A percentile compares a stretch with the other conserved stretches of the same genome.
Conservation (phyloP, 2,113 vertebrate genomes). For the Scomber scombrus region DNA sequence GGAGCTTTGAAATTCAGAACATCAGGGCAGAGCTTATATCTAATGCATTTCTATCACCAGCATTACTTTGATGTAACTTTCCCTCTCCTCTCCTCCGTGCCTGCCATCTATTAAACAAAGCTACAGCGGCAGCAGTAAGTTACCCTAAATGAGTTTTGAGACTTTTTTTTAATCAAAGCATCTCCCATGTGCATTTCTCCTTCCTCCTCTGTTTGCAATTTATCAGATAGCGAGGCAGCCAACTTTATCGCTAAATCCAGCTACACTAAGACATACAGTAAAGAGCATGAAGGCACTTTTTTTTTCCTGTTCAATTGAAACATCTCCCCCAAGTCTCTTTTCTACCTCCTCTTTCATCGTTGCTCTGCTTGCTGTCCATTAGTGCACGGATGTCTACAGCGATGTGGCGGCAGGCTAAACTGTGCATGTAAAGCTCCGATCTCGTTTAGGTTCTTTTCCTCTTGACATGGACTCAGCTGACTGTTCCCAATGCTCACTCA, state of each 20-base stretch:
- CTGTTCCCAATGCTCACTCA: slow-evolving; percentile 76
- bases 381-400: slow-evolving; percentile 29
- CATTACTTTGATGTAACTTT: slow-evolving; percentile 70
- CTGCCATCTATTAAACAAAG: slow-evolving; percentile 52
- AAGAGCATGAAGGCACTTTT: slow-evolving; percentile 13
- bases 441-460: slow-evolving; percentile 56
- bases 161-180: slow-evolving; percentile 68
- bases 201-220: slow-evolving; percentile 53
- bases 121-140: slow-evolving; percentile 46
- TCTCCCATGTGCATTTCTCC: slow-evolving; percentile 58
- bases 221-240: slow-evolving; percentile 26
- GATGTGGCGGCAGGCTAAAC: slow-evolving; percentile 27
- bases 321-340: slow-evolving; percentile 26
- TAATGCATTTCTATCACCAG: slow-evolving; percentile 66
- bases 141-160: slow-evolving; percentile 63
- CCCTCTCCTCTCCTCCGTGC: slow-evolving; percentile 30
- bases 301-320: slow-evolving; percentile 19
- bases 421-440: slow-evolving; percentile 58
- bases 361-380: slow-evolving; percentile 58
- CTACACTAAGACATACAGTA: slow-evolving; percentile 18
- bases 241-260: background rate
- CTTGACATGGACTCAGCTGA: slow-evolving; percentile 72
- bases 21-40: slow-evolving; percentile 60
- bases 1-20: slow-evolving; percentile 68
- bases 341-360: slow-evolving; percentile 4